Evolutionary conservation across 2,113 vertebrate genomes (phyloP).

Genomic region (Oncorhynchus gorbuscha): DNA sequence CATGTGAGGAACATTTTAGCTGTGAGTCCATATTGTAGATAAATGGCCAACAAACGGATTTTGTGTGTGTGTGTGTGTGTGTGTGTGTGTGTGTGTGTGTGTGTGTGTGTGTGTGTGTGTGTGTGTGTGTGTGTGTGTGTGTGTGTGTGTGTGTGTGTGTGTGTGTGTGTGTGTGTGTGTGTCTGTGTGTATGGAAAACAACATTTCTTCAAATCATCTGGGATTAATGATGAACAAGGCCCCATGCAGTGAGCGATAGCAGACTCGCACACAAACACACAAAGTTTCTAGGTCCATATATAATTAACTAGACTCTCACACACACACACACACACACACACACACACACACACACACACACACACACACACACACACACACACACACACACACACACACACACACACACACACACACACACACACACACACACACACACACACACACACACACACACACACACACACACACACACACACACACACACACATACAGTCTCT

Average conservation of each 20-base stretch:
- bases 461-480: background rate
- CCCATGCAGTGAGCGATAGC: constrained; percentile 11
- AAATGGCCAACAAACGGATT: background rate
- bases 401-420: too few species aligned
- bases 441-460: too few species aligned
- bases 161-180: too few species aligned
- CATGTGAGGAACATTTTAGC: constrained; percentile 3
- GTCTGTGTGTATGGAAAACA: constrained; percentile 1
- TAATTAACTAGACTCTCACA: background rate
- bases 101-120: too few species aligned
- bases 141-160: too few species aligned
- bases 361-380: too few species aligned
- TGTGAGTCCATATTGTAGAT: background rate
- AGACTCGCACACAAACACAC: background rate
- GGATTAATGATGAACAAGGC: constrained; percentile 14
- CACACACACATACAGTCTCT: background rate
- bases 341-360: too few species aligned
- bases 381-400: too few species aligned
- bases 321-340: background rate
- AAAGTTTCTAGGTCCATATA: background rate
- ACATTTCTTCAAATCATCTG: constrained; percentile 14
- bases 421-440: too few species aligned
- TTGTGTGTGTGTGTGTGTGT: background rate
- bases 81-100: too few species aligned
- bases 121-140: too few species aligned